Evolutionary conservation across 2,113 vertebrate genomes (phyloP).

Genomic region (Odontesthes bonariensis): DNA sequence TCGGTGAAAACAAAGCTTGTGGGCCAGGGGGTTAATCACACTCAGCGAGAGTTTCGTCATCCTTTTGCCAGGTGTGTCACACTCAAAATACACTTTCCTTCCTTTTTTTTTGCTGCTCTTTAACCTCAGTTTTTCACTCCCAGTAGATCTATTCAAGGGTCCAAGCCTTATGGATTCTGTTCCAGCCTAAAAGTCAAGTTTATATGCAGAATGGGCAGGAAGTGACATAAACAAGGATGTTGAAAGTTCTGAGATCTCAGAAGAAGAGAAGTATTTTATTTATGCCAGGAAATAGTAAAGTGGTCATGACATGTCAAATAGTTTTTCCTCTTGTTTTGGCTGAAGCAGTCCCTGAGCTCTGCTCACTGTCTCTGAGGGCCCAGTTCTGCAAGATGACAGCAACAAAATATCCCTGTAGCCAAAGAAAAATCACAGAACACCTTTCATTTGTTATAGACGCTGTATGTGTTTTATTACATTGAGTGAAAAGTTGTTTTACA

Average conservation of each 20-base stretch:
- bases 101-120: slow-evolving; percentile 50
- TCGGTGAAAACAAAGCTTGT: slow-evolving; percentile 66
- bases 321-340: slow-evolving; percentile 5
- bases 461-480: slow-evolving; percentile 18
- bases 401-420: slow-evolving; percentile 9
- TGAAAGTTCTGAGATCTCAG: not conserved
- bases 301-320: slow-evolving; percentile 1
- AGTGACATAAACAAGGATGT: not conserved
- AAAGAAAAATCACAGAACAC: slow-evolving; percentile 1
- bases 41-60: slow-evolving; percentile 53
- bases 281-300: slow-evolving; percentile 2
- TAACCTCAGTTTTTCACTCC: slow-evolving; percentile 58
- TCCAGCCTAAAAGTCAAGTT: slow-evolving; percentile 16
- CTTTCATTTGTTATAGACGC: slow-evolving; percentile 7
- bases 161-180: slow-evolving; percentile 21
- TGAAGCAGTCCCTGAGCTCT: slow-evolving; percentile 6
- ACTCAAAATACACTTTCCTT: slow-evolving; percentile 63
- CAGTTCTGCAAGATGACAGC: not conserved
- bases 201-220: slow-evolving; percentile 18
- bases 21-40: slow-evolving; percentile 69
- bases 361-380: slow-evolving; percentile 5
- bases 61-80: slow-evolving; percentile 68
- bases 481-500: slow-evolving; percentile 12
- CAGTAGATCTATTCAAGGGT: slow-evolving; percentile 8
- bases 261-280: slow-evolving; percentile 3